Evolutionary conservation across 2,888 invertebrate species (phyloP).

Genomic region (Rapana venosa): DNA sequence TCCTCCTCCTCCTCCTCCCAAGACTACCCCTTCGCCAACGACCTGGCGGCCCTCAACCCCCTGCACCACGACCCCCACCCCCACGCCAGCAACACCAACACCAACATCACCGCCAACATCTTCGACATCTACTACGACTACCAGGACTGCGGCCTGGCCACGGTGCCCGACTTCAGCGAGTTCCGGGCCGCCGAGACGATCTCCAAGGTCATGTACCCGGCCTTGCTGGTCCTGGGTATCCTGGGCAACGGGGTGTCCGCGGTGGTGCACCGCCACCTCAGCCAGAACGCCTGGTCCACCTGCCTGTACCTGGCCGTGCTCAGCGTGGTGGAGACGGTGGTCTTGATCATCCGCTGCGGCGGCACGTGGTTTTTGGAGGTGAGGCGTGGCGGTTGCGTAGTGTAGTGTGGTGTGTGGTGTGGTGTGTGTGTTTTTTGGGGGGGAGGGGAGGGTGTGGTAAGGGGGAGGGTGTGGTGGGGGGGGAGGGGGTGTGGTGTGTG

Average conservation of each 20-base stretch:
- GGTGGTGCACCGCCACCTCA: conserved; percentile 68
- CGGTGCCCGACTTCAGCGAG: background rate
- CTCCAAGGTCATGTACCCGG: conserved; percentile 68
- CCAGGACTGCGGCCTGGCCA: background rate
- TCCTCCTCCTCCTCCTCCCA: background rate
- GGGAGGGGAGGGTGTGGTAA: background rate
- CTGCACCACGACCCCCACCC: background rate
- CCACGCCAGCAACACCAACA: background rate
- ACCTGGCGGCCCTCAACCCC: background rate
- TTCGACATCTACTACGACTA: conserved; percentile 25
- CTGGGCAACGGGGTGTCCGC: conserved; percentile 75
- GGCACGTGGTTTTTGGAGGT: conserved; percentile 66
- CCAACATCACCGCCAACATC: background rate
- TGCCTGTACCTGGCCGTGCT: conserved; percentile 72
- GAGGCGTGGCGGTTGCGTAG: background rate
- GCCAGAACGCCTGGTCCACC: conserved; percentile 72
- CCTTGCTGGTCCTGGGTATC: conserved; percentile 72
- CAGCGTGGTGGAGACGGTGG: conserved; percentile 67
- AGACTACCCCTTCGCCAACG: background rate
- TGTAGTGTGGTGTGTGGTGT: too few species aligned
- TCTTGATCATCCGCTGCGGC: conserved; percentile 73
- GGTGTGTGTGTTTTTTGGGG: background rate
- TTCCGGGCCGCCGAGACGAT: conserved; percentile 54
- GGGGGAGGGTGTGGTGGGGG: background rate
- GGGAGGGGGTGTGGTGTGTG: background rate